Evolutionary conservation across 2,113 vertebrate species (phyloP).

Genomic region (Fulica atra): DNA sequence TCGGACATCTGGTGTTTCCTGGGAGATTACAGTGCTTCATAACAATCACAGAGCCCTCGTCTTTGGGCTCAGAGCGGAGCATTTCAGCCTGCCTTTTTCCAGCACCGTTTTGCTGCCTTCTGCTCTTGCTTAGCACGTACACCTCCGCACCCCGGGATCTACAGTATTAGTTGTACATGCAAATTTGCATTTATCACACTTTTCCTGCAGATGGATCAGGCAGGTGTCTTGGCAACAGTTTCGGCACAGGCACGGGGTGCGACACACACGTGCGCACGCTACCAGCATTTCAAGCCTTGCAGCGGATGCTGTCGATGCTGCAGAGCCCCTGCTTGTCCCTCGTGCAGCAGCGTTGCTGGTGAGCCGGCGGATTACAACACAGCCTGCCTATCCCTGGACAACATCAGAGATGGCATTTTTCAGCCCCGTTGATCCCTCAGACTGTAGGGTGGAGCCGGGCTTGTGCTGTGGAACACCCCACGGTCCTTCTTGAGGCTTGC

Average conservation of each 20-base stretch:
- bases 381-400: too few species aligned
- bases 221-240: not conserved
- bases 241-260: not conserved
- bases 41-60: not conserved
- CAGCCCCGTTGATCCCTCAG: not conserved
- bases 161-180: accelerated
- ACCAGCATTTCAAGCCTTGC: not conserved
- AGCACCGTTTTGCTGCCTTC: not conserved
- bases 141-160: not conserved
- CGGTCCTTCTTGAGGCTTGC: too few species aligned
- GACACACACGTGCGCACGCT: accelerated
- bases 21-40: conserved; percentile 1
- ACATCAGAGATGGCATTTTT: too few species aligned
- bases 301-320: accelerated
- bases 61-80: accelerated
- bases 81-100: not conserved
- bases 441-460: too few species aligned
- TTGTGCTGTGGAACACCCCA: too few species aligned
- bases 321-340: not conserved
- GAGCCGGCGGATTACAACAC: too few species aligned
- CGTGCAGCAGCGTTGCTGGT: not conserved
- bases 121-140: not conserved
- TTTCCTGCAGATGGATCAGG: not conserved
- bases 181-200: accelerated
- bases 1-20: conserved; percentile 2